Base-by-base conservation (phyloP, 2,888 invertebrate genomes). In the Gryllus longicercus region DNA sequence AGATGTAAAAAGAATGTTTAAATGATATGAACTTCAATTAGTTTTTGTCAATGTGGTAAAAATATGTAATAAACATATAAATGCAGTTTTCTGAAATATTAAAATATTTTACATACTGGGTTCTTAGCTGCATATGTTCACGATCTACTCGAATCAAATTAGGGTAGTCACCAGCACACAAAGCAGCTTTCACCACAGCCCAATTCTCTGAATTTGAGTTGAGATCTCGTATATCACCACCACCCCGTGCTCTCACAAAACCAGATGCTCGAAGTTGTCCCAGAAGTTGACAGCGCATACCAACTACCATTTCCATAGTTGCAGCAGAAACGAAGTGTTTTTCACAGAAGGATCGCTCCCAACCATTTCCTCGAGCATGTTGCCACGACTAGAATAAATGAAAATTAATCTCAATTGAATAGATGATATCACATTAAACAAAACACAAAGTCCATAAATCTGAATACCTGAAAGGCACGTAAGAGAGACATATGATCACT, bases 401-500 rank as follows among this genome's bases (percentile, higher is more conserved):
- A 63, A 63, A 18, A n/a, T 18, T 63, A 3, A 11, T 63, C 5
- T n/a, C 1, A 11, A 63, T 63, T 38, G 38, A 38, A 38, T 4
- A 38, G 25, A 8, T 38, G 38, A 38, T 38, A 38, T 38, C 38
- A 38, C 38, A 38, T 38, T 38, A 38, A 38, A 38, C 38, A 38
- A 38, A 38, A 38, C 8, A 38, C 8, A 10, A 38, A 38, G 38
- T 8, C 38, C 38, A 38, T 38, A 38, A 38, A 38, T 38, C 50
- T 77, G 38, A 78, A 82, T 84, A 90, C 90, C 87, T 91, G 94
- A 87, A 96, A 96, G 0, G 95, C 93, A 81, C 94, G 88, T 5
- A 99, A 87, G 79, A 97, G 88, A 11, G 93, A 92, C 91, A 97
- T 92, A 85, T 98, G 98, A 86, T 99, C 99, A 83, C 97, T 98